Conservation (phyloP, 2,113 vertebrate genomes). For the Sterrhoptilus dennistouni region DNA sequence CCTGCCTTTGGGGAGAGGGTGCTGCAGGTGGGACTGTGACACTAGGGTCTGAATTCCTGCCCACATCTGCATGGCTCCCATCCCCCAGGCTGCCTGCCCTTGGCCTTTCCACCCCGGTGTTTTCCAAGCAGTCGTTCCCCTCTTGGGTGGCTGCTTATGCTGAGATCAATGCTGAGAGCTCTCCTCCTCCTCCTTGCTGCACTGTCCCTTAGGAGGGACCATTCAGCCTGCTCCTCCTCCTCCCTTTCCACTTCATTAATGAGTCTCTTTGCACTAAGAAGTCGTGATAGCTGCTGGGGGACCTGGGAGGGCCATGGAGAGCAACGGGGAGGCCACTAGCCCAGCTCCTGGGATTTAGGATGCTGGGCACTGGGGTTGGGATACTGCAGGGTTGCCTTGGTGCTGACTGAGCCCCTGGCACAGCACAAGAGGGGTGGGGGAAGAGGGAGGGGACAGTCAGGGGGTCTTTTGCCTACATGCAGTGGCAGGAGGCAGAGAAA, state of each 20-base stretch:
- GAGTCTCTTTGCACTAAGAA: constrained; percentile 12
- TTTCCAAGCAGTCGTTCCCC: background rate
- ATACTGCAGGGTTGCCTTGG: background rate
- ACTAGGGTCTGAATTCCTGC: background rate
- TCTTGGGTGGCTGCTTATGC: background rate
- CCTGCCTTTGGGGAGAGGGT: background rate
- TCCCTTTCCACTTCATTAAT: constrained; percentile 46
- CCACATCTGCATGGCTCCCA: background rate
- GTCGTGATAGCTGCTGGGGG: background rate
- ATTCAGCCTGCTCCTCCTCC: constrained; percentile 44
- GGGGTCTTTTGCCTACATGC: background rate
- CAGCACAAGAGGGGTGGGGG: fast-evolving
- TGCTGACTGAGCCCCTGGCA: background rate
- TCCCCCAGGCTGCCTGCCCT: background rate
- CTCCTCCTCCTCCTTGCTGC: constrained; percentile 17
- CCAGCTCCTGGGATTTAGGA: fast-evolving
- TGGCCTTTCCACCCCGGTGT: background rate
- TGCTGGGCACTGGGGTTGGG: background rate
- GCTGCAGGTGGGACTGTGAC: background rate
- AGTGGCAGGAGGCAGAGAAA: background rate
- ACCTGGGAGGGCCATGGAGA: background rate
- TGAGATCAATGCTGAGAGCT: background rate
- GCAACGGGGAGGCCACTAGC: background rate
- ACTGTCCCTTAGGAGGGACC: constrained; percentile 17
- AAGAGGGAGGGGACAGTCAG: background rate